Conservation (phyloP, 1,140 invertebrate species). For the Brachionus plicatilis region DNA sequence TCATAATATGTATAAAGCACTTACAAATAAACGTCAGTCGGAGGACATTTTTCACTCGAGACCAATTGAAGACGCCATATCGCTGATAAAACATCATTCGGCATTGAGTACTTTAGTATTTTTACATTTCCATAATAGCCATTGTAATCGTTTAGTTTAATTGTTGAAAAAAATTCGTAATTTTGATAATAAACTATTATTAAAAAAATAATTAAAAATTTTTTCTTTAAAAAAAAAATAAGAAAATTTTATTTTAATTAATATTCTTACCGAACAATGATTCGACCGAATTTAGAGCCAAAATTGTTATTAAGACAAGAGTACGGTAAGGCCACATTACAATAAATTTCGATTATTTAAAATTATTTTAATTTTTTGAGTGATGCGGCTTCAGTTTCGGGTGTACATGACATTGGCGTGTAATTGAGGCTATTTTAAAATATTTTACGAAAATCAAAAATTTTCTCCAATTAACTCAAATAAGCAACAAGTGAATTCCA, state of each 20-base stretch:
- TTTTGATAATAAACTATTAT: conserved; percentile 36
- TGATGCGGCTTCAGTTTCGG: not conserved
- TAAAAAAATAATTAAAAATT: not conserved
- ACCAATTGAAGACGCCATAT: conserved; percentile 38
- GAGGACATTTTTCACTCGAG: conserved; percentile 6
- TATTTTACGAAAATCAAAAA: not conserved
- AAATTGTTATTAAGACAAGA: not conserved
- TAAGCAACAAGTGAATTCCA: not conserved
- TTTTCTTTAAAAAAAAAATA: not conserved
- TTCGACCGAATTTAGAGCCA: not conserved
- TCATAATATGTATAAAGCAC: not conserved
- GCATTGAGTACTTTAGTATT: conserved; percentile 14
- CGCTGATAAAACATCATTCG: conserved; percentile 31
- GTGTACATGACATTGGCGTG: not conserved
- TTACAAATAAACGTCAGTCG: conserved; percentile 28
- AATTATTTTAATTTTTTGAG: not conserved
- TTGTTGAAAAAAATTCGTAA: conserved; percentile 32
- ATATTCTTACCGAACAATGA: not conserved
- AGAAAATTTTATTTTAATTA: not conserved
- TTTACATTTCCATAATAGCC: conserved; percentile 40
- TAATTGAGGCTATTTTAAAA: not conserved
- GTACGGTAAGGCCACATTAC: not conserved
- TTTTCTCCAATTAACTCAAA: not conserved
- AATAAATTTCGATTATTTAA: not conserved
- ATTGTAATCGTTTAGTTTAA: conserved; percentile 31